A percentile compares a stretch with the other conserved stretches of the same genome.
Evolutionary conservation across 1,140 invertebrate species (phyloP).

Genomic region (Trichomalopsis sarcophagae): DNA sequence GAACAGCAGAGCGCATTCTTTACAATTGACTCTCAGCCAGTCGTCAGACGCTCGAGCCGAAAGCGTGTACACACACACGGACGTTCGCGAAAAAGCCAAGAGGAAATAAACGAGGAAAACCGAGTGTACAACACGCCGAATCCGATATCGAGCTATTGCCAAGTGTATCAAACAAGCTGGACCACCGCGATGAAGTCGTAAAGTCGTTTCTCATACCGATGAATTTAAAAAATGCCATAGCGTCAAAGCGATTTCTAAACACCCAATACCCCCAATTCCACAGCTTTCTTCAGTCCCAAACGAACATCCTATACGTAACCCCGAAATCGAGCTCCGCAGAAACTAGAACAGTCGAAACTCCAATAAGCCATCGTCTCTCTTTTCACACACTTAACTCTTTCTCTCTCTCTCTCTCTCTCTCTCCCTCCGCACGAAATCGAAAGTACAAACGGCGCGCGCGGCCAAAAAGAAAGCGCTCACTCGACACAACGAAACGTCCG

Average conservation of each 20-base stretch:
- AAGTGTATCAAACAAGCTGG: neutral
- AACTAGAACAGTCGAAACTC: too few relatives aligned
- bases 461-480: neutral
- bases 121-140: neutral
- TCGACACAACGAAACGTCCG: neutral
- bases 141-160: neutral
- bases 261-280: too few relatives aligned
- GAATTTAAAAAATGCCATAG: too few relatives aligned
- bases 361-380: too few relatives aligned
- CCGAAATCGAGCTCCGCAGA: too few relatives aligned
- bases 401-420: too few relatives aligned
- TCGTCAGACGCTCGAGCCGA: too few relatives aligned
- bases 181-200: neutral
- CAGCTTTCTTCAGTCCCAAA: too few relatives aligned
- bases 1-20: neutral
- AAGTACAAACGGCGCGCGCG: neutral
- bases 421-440: neutral
- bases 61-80: neutral
- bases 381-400: too few relatives aligned
- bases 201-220: neutral
- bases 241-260: too few relatives aligned
- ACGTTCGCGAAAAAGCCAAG: neutral
- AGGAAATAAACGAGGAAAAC: neutral
- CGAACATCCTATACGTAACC: too few relatives aligned
- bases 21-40: conserved; percentile 17